These are phyloP conservation scores for Cairina moschata DNA, from an alignment of 2,113 vertebrate genomes.

Conservation along the genomic window DNA sequence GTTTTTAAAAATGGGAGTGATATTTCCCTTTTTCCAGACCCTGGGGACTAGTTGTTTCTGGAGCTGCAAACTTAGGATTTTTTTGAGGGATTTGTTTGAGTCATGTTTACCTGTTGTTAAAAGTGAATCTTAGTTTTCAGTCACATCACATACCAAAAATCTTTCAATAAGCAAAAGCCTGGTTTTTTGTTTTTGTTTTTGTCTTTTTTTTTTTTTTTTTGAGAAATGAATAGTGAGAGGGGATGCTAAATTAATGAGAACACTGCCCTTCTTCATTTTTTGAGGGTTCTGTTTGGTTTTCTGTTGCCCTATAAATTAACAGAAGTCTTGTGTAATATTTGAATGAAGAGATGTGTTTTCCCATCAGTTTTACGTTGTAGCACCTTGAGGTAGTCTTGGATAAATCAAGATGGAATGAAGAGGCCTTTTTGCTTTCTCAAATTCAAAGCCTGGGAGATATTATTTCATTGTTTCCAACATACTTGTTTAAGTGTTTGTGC, in stretches of 20 bases:
- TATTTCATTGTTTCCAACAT: background rate
- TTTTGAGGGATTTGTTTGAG: background rate
- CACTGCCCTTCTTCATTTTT: background rate
- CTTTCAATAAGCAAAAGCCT: no score
- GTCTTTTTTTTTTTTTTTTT: background rate
- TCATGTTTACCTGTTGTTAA: background rate
- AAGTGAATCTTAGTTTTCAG: background rate
- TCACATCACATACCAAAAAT: background rate
- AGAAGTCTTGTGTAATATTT: background rate
- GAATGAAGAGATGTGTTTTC: background rate
- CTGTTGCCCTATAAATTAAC: background rate
- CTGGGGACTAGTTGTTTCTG: background rate
- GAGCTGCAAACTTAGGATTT: background rate
- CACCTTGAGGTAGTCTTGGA: background rate
- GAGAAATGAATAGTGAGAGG: accelerated
- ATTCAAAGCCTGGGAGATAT: background rate
- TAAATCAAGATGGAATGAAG: background rate
- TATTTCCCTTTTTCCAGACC: no score
- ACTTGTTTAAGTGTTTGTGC: background rate
- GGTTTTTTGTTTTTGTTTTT: no score
- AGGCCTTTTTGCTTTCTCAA: background rate
- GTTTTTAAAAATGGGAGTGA: no score
- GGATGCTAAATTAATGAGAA: background rate
- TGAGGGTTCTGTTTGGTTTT: background rate
- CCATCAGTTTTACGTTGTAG: background rate